Percentiles rank a stretch among this genome's conserved stretches.
phyloP scores from a whole-genome alignment of 2,113 vertebrate genomes.

The Salvator merianae region DNA sequence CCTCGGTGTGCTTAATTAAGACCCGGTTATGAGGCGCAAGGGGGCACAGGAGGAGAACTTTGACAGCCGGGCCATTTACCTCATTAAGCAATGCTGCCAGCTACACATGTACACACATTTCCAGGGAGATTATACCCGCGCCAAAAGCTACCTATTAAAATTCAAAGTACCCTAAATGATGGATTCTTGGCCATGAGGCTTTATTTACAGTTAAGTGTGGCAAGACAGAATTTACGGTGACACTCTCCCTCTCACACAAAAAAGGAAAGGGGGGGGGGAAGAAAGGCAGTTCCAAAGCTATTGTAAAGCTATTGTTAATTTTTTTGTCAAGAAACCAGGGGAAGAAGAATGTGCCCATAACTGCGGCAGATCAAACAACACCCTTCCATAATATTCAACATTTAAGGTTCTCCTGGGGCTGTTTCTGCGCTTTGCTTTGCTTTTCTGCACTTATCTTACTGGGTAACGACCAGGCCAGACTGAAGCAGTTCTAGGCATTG shows the following conservation, averaged over 20 bases:
- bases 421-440: too few species aligned
- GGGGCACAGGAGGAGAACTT: conserved; percentile 24
- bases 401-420: too few species aligned
- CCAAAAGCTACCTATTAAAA: conserved; percentile 34
- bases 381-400: too few species aligned
- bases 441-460: too few species aligned
- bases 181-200: not conserved
- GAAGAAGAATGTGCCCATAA: too few species aligned
- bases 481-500: too few species aligned
- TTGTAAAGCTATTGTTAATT: not conserved
- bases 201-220: not conserved
- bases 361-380: too few species aligned
- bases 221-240: not conserved
- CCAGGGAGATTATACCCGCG: conserved; percentile 18
- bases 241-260: not conserved
- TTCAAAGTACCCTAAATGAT: conserved; percentile 17
- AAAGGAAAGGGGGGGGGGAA: not conserved
- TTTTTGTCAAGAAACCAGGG: too few species aligned
- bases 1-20: conserved; percentile 47
- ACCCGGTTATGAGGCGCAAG: conserved; percentile 39
- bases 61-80: conserved; percentile 30
- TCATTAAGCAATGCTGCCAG: conserved; percentile 20
- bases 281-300: not conserved
- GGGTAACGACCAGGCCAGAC: too few species aligned
- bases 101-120: conserved; percentile 41